Evolutionary conservation across 1,140 invertebrate genomes (phyloP).

Genomic region (Portunus trituberculatus): DNA sequence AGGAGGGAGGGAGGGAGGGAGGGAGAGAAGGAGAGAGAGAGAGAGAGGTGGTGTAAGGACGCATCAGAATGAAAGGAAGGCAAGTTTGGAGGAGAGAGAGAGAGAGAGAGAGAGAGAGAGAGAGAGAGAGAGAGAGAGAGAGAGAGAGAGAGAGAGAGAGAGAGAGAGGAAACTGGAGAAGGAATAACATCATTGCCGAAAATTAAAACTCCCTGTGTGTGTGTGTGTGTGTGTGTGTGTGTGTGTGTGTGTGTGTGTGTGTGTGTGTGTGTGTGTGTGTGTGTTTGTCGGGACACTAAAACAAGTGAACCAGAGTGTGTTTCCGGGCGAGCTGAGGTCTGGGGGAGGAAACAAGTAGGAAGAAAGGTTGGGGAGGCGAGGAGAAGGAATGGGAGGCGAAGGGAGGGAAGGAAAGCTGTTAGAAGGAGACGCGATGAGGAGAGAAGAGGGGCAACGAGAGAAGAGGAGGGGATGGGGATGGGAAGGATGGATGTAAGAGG

Average conservation of each 20-base stretch:
- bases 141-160: neutral
- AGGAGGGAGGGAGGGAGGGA: no score
- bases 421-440: neutral
- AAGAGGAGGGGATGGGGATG: neutral
- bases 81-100: neutral
- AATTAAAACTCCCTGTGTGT: neutral
- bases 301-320: neutral
- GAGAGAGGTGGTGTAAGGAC: neutral
- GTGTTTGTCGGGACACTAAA: neutral
- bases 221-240: neutral
- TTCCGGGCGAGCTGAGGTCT: neutral
- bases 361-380: neutral
- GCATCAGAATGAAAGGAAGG: no score
- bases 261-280: neutral
- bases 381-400: neutral
- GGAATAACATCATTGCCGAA: neutral
- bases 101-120: slow-evolving; percentile 32
- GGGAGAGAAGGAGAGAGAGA: neutral
- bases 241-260: no score
- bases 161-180: neutral
- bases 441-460: neutral
- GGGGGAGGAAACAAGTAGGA: no score
- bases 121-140: neutral
- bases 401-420: neutral
- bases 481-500: neutral